Conservation (phyloP, 2,797 vertebrate genomes). For the Brachyalestes nurse region DNA sequence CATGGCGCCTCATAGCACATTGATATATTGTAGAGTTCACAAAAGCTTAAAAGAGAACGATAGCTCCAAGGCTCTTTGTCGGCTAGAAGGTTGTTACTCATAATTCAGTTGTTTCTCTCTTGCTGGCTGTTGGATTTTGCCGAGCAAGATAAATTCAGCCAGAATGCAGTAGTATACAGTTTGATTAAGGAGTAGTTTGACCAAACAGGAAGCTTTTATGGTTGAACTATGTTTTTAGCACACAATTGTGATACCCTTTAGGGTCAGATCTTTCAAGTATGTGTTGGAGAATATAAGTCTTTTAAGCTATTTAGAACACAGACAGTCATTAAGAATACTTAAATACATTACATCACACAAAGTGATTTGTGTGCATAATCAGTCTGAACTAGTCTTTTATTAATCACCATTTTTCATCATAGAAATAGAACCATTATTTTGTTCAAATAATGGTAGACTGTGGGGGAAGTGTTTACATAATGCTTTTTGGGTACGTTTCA, state of each 20-base stretch:
- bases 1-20: not conserved
- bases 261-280: too few species aligned
- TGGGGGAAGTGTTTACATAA: constrained; percentile 48
- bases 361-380: not conserved
- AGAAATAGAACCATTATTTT: not conserved
- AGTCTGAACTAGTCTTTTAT: not conserved
- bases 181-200: not conserved
- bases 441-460: constrained; percentile 6
- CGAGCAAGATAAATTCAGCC: not conserved
- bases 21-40: not conserved
- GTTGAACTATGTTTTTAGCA: not conserved
- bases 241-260: not conserved
- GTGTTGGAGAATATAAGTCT: not conserved
- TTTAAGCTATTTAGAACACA: not conserved
- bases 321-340: not conserved
- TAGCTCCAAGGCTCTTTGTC: too few species aligned
- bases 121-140: not conserved
- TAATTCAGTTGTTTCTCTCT: not conserved
- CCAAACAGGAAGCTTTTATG: not conserved
- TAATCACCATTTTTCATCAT: too few species aligned
- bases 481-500: constrained; percentile 31
- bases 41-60: not conserved
- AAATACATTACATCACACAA: not conserved
- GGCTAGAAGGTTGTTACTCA: not conserved
- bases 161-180: not conserved